Base-by-base conservation (phyloP, 2,113 vertebrate species). In the Anolis carolinensis region DNA sequence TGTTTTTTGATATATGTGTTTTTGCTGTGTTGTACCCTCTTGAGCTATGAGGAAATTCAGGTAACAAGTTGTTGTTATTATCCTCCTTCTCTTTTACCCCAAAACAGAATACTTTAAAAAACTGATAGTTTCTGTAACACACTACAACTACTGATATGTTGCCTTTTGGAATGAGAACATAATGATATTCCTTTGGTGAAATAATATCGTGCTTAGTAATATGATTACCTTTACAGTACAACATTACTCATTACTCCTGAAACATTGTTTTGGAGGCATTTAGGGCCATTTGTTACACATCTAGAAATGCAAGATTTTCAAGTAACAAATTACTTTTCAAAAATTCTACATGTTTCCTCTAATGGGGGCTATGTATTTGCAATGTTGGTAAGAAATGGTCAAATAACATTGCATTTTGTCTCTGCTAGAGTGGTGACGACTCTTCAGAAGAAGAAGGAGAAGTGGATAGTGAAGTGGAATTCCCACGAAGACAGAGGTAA, bases 381-480 rank as follows among this genome's bases (percentile, higher is more conserved):
- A 1, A 18, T 5, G 25, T 73, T 84, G 89, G 80, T 20, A 72
- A 81, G 39, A 62, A 67, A 75, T 21, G 75, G 13, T 59, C 44
- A 52, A 78, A 65, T 52, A 7, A 4, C 59, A 68, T 21, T 21
- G 0, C 77, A 81, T 83, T 85, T 68, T 92, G 79, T 92, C 74
- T 71, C 87, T 88, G 85, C 89, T 95, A 99, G 98, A 98, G 96
- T 0, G 97, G 97, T 6, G 98, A 99, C 39, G 98, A 99, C 86
- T 99, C 99, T 4, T 99, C 99, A 10, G 99, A 99, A 94, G 98
- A 99, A 89, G 99, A 99, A 93, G 98, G 98, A 0, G 99, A 99
- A 95, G 99, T 99, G 70, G 99, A 99, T 88, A 99, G 99, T 90
- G 99, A 99, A 95, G 98, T 99, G 88, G 99, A 99, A 93, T 99